These are phyloP conservation scores for Glyptemys insculpta DNA, from an alignment of 2,797 vertebrate species.

Conservation along the genomic window DNA sequence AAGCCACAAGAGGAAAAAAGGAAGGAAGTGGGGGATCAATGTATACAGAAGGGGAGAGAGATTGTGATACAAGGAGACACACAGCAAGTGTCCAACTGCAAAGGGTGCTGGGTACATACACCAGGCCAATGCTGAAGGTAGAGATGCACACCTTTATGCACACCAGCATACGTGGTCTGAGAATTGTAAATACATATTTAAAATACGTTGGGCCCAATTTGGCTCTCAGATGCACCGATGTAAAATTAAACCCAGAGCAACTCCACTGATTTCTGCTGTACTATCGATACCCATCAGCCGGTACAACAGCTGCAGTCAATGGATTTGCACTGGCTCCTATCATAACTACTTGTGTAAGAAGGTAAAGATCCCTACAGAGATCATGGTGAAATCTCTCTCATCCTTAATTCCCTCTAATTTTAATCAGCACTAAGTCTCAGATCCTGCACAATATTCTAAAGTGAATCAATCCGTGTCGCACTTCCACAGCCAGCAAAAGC, in stretches of 20 bases:
- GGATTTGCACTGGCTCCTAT: background rate
- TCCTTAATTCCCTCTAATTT: conserved; percentile 72
- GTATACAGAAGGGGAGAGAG: background rate
- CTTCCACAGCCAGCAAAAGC: conserved; percentile 58
- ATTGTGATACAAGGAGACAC: background rate
- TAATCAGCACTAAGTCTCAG: conserved; percentile 71
- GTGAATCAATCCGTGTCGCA: conserved; percentile 74
- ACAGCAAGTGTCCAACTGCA: background rate
- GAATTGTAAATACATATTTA: background rate
- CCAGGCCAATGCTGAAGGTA: background rate
- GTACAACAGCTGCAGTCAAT: background rate
- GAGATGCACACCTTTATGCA: background rate
- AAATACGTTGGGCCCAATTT: background rate
- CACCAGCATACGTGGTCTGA: background rate
- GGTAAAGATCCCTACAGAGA: conserved; percentile 57
- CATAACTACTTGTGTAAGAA: conserved; percentile 35
- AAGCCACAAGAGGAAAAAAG: background rate
- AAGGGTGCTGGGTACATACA: background rate
- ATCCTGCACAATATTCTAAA: conserved; percentile 77
- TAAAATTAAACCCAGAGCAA: conserved; percentile 34
- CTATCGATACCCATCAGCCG: accelerated
- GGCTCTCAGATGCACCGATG: background rate
- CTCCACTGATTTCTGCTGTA: background rate
- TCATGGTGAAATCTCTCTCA: conserved; percentile 42
- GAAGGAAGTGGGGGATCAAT: background rate